Base-by-base conservation (phyloP, 2,113 vertebrate genomes). In the Percopsis transmontana region DNA sequence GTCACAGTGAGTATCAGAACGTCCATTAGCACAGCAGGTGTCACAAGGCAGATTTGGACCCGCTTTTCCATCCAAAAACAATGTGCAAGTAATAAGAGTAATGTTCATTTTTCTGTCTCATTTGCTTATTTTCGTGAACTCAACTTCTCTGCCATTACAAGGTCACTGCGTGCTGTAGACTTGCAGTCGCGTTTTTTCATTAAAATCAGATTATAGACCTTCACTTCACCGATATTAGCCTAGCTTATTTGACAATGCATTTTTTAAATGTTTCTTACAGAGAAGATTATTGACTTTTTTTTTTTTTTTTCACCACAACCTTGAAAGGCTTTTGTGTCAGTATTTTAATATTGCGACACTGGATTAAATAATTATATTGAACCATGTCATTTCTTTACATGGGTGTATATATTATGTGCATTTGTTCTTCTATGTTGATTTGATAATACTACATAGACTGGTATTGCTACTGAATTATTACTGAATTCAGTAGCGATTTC, bases 41-140 rank as follows among this genome's bases (percentile, higher is more conserved):
- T 73, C 70, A 58, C 33, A 70, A 57, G 54, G 57, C 60, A 74
- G 65, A 69, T 61, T 58, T 68, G 71, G 60, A 76, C 44, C 38
- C 60, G 21, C 62, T 4, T 3, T 58, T 20, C 48, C 72, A 59
- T 70, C 59, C 53, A 20, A 83, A 50, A 27, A 23, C 70, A 77
- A 72, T 45, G 1, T 5, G 14, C n/a, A 7, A 15, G 9, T 42
- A 62, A 63, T 21, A 66, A 45, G 55, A 51, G 48, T 61, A 61
- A 58, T 70, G 71, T 6, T 3, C 39, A 6, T 48, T 56, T 66
- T 56, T 62, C 14, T 48, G 6, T 12, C 19, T 24, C 21, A 38
- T 74, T 54, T 67, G 58, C 9, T 12, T 14, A 1, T 48, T 24
- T 44, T 19, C 9, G 53, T 58, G 33, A 68, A 74, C 57, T 71